A percentile compares a stretch with the other conserved stretches of the same genome.
Conservation (phyloP, 2,797 vertebrate species). For the Darevskia nairensis region DNA sequence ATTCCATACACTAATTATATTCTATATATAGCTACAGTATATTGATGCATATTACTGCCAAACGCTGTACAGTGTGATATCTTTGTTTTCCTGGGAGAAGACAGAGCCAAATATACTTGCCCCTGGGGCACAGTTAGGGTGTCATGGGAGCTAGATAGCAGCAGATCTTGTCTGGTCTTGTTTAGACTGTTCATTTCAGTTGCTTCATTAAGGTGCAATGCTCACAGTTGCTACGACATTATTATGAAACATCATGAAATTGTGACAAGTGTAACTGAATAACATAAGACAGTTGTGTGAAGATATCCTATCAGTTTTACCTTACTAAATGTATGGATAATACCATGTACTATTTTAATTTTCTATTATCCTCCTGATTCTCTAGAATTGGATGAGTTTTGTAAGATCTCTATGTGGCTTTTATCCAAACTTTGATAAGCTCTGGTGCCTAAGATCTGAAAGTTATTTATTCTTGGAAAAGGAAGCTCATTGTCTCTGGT, state of each 20-base stretch:
- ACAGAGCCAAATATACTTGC: background rate
- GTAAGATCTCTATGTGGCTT: background rate
- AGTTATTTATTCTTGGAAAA: background rate
- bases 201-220: conserved; percentile 39
- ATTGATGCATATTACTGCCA: too few relatives aligned
- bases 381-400: background rate
- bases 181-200: conserved; percentile 44
- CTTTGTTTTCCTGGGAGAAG: too few relatives aligned
- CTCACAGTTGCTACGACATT: conserved; percentile 33
- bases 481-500: background rate
- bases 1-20: background rate
- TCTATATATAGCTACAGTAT: background rate
- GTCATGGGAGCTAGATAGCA: background rate
- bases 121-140: background rate
- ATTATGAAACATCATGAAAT: conserved; percentile 21
- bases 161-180: background rate
- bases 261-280: conserved; percentile 8
- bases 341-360: conserved; percentile 7
- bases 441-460: background rate
- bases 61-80: too few relatives aligned
- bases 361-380: conserved; percentile 7
- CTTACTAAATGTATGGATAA: conserved; percentile 24
- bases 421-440: background rate
- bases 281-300: conserved; percentile 40
- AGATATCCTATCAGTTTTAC: conserved; percentile 13